Evolutionary conservation across 2,888 invertebrate species (phyloP).

Genomic region (Andrena bucephala): DNA sequence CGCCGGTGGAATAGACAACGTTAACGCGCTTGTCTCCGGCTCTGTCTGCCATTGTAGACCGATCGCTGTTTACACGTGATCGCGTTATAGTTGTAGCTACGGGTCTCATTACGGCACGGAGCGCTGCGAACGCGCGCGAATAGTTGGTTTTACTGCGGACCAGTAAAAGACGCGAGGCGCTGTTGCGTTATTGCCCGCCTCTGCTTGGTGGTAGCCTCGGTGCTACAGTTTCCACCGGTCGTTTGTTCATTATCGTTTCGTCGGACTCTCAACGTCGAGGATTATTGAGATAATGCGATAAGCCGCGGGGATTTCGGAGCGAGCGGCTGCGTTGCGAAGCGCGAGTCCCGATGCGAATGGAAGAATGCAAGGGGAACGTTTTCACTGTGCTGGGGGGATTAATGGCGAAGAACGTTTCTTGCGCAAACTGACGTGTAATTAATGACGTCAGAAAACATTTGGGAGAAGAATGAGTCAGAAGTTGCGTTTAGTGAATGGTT

Average conservation of each 20-base stretch:
- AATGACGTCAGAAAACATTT: background rate
- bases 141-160: conserved; percentile 62
- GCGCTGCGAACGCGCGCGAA: conserved; percentile 60
- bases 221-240: conserved; percentile 8
- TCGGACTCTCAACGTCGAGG: conserved; percentile 38
- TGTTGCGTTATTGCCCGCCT: conserved; percentile 48
- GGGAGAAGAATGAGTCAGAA: no score
- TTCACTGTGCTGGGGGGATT: background rate
- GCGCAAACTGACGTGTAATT: background rate
- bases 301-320: conserved; percentile 41
- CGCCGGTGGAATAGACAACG: conserved; percentile 45
- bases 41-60: conserved; percentile 46
- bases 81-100: conserved; percentile 58
- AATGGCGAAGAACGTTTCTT: background rate
- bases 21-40: conserved; percentile 32
- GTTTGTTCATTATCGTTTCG: conserved; percentile 54
- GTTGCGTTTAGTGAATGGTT: no score
- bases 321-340: conserved; percentile 33
- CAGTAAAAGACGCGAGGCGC: conserved; percentile 59
- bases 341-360: background rate
- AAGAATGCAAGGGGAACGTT: conserved; percentile 8
- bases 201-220: background rate
- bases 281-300: conserved; percentile 60
- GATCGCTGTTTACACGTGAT: conserved; percentile 70
- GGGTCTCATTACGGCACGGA: conserved; percentile 56